phyloP scores from a whole-genome alignment of 2,888 invertebrate genomes.

The Drosophila rellima region DNA sequence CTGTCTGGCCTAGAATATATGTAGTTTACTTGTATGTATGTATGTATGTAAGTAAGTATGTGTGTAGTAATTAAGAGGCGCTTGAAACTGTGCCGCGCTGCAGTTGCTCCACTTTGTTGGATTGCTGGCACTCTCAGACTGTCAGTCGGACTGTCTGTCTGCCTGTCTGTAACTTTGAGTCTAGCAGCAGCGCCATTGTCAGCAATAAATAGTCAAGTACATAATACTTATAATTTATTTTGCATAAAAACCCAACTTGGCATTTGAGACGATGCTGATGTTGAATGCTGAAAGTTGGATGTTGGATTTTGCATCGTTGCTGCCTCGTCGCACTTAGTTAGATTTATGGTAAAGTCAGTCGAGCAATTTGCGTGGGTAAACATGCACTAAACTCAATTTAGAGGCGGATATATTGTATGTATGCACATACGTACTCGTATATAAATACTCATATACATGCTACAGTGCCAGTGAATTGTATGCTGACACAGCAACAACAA shows the following conservation, averaged over 20 bases:
- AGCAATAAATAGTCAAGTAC: constrained; percentile 79
- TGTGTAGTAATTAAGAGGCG: constrained; percentile 68
- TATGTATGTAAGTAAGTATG: constrained; percentile 13
- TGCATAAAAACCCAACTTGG: constrained; percentile 66
- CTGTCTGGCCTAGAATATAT: constrained; percentile 18
- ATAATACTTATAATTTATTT: constrained; percentile 80
- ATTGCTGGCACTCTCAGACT: constrained; percentile 13
- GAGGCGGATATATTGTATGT: constrained; percentile 73
- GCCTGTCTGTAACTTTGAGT: constrained; percentile 13
- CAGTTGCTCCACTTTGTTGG: constrained; percentile 61
- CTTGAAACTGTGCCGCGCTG: constrained; percentile 57
- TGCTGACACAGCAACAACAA: constrained; percentile 58
- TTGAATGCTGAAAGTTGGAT: constrained; percentile 17
- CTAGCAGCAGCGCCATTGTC: constrained; percentile 56
- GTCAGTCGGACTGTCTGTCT: constrained; percentile 12
- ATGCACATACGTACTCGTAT: constrained; percentile 10
- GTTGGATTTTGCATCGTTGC: constrained; percentile 19
- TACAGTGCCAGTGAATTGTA: constrained; percentile 49
- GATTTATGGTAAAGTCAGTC: constrained; percentile 80
- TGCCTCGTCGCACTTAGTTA: constrained; percentile 71
- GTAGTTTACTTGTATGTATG: neutral
- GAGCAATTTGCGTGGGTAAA: constrained; percentile 85
- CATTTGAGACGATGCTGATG: constrained; percentile 41
- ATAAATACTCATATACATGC: constrained; percentile 18
- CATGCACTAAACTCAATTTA: constrained; percentile 83